These are phyloP conservation scores for Opisthocomus hoazin DNA, from an alignment of 2,113 vertebrate genomes.

Conservation along the genomic window DNA sequence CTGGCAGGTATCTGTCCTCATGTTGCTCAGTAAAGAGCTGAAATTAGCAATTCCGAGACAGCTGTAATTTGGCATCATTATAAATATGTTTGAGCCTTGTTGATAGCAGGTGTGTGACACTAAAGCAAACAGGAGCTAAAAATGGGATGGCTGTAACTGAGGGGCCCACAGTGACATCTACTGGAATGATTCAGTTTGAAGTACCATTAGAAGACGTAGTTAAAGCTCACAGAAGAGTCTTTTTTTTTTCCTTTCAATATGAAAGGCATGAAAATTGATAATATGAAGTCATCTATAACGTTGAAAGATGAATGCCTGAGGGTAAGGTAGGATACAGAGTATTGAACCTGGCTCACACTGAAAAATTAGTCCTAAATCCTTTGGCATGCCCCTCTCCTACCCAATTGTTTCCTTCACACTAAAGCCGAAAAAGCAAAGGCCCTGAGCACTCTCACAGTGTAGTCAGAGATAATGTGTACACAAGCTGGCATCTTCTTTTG, in stretches of 20 bases:
- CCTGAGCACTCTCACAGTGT: background rate
- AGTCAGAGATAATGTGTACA: background rate
- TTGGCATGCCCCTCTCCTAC: background rate
- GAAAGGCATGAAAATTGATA: background rate
- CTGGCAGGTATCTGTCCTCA: slow-evolving; percentile 36
- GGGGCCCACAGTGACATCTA: slow-evolving; percentile 72
- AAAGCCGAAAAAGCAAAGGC: background rate
- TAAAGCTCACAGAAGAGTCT: background rate
- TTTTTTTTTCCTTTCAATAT: background rate
- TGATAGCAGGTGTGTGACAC: background rate
- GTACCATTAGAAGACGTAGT: accelerated
- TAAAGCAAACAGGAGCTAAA: background rate
- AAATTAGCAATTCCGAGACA: slow-evolving; percentile 33
- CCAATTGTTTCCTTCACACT: background rate
- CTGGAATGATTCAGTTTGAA: slow-evolving; percentile 15
- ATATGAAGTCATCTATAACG: background rate
- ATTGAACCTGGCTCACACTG: background rate
- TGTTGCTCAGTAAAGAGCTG: background rate
- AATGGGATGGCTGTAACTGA: background rate
- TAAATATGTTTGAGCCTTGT: slow-evolving; percentile 1
- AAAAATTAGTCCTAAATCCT: background rate
- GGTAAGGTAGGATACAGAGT: background rate
- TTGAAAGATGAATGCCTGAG: background rate
- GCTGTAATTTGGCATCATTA: slow-evolving; percentile 31
- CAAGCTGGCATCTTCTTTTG: background rate